Conservation (phyloP, 1,140 invertebrate genomes). For the Zaprionus taronus region DNA sequence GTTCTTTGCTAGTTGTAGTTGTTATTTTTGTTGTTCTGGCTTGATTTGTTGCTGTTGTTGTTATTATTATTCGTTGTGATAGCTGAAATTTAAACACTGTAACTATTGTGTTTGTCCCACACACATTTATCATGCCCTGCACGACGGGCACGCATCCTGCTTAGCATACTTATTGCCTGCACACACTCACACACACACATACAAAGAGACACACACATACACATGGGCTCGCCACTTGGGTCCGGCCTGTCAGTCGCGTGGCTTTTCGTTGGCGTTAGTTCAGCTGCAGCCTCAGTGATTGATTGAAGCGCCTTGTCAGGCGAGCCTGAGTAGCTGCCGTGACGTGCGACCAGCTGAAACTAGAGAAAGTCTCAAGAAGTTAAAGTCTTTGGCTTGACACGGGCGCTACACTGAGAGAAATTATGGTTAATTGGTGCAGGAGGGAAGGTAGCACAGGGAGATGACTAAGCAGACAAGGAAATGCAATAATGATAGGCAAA, state of each 20-base stretch:
- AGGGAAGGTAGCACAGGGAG: too few species aligned
- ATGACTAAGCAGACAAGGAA: too few species aligned
- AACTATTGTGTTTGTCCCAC: slow-evolving; percentile 9
- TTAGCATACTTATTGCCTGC: slow-evolving; percentile 61
- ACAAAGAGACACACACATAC: neutral
- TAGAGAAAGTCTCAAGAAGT: slow-evolving; percentile 19
- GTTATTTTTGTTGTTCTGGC: neutral
- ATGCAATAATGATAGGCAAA: too few species aligned
- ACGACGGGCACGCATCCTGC: slow-evolving; percentile 46
- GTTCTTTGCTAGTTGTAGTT: neutral
- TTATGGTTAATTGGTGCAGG: neutral
- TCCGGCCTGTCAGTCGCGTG: slow-evolving; percentile 15
- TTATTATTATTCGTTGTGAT: slow-evolving; percentile 34
- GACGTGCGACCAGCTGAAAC: slow-evolving; percentile 56
- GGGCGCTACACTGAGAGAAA: neutral
- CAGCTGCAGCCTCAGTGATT: slow-evolving; percentile 52
- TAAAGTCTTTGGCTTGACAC: slow-evolving; percentile 4
- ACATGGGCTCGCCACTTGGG: slow-evolving; percentile 1
- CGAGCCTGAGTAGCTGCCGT: slow-evolving; percentile 41
- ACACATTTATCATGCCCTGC: slow-evolving; percentile 56
- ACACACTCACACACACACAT: neutral
- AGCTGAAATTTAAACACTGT: slow-evolving; percentile 17
- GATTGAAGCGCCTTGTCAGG: slow-evolving; percentile 56
- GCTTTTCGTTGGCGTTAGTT: slow-evolving; percentile 25
- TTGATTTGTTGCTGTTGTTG: neutral